Evolutionary conservation across 1,140 invertebrate genomes (phyloP), one percentile per base, ranked within the genome.

Genomic region (Sinonovacula constricta): DNA sequence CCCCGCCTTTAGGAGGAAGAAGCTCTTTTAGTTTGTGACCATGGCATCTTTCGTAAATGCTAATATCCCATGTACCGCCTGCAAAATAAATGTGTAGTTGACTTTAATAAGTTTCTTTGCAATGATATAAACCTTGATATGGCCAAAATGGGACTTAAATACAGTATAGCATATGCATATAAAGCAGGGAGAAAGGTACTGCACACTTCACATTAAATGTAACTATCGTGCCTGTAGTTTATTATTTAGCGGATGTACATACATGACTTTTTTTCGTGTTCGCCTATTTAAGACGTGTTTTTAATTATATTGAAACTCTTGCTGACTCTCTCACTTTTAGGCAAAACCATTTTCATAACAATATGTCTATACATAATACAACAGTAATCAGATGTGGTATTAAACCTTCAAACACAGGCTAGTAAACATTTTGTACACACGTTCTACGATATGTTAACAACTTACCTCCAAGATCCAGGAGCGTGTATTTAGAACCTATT

Each of bases 51-150:
- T 83, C 68, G 34, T 83, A 77, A 26, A 59, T 71, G 33, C 80
- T 81, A 1, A 83, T 81, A 59, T 83, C 82, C 18, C 53, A 77
- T 12, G 82, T 83, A 3, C 82, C 82, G 0, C 82, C 82, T 82
- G 34, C 34, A 57, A 59, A 49, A 34, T 49, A 45, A 18, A 49
- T 10, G 18, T 10, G n/a, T n/a, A n/a, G n/a, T n/a, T n/a, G n/a
- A n/a, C n/a, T n/a, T n/a, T n/a, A n/a, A n/a, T n/a, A n/a, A n/a
- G n/a, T n/a, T n/a, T n/a, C n/a, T n/a, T n/a, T n/a, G n/a, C n/a
- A 60, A 45, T 31, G 12, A 63, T 33, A 24, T 4, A 67, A 49
- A 18, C 12, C 18, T 65, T n/a, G 1, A 36, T 33, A 18, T 33
- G 22, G 28, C 12, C 14, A 22, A 12, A 14, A 57, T 63, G 12